phyloP scores from a whole-genome alignment of 2,888 invertebrate genomes.

The Acleris literana region DNA sequence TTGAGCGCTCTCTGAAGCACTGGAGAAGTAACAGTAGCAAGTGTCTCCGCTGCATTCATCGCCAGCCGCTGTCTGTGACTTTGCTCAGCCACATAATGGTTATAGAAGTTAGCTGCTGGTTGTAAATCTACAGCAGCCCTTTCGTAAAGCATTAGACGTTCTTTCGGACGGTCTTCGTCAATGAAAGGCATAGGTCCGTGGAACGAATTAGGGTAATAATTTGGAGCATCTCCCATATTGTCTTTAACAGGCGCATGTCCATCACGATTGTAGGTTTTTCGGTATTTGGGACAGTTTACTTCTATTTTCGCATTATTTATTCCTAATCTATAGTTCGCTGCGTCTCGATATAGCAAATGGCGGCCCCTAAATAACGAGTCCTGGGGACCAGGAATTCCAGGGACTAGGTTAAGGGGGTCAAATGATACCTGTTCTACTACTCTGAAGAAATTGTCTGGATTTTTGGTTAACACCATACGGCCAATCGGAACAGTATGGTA shows the following conservation, averaged over 20 bases:
- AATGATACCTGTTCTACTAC: conserved; percentile 80
- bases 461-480: conserved; percentile 71
- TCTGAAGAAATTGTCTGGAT: conserved; percentile 76
- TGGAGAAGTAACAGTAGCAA: conserved; percentile 56
- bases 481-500: conserved; percentile 79
- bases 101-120: conserved; percentile 89
- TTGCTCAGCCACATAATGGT: conserved; percentile 81
- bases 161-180: conserved; percentile 43
- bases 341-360: conserved; percentile 78
- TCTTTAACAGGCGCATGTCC: conserved; percentile 47
- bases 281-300: conserved; percentile 48
- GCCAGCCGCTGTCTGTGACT: conserved; percentile 43
- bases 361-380: conserved; percentile 80
- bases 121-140: conserved; percentile 47
- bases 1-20: conserved; percentile 90
- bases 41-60: conserved; percentile 40
- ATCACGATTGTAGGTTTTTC: conserved; percentile 49
- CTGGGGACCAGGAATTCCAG: conserved; percentile 78
- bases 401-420: conserved; percentile 58
- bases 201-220: conserved; percentile 54
- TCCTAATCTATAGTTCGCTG: conserved; percentile 69
- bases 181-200: conserved; percentile 52
- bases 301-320: conserved; percentile 50
- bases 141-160: conserved; percentile 43
- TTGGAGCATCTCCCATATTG: conserved; percentile 49